Base-by-base conservation (phyloP, 2,888 invertebrate genomes). In the Agriopis leucophaearia region DNA sequence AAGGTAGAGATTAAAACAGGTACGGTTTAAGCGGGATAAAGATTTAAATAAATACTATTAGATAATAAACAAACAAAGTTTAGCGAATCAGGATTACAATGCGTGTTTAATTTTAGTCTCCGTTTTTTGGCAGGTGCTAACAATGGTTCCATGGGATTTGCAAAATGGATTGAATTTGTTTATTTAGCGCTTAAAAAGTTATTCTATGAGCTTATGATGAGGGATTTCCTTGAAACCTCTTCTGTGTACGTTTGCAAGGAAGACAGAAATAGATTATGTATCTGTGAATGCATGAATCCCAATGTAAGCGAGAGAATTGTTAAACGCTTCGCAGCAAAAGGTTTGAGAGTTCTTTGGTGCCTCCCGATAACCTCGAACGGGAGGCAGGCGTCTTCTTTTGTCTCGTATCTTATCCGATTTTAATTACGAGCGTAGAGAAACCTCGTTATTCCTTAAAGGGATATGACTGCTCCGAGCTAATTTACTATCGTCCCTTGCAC, bases 321-420 rank as follows among this genome's bases (percentile, higher is more conserved):
- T 15, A 51, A 61, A 45, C 51, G 58, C 12, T 47, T 64, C 44
- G 57, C 65, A 60, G 66, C 59, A 71, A 65, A 65, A 47, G 58
- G 18, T 44, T 57, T 12, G 59, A 36, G 44, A 55, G 47, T 18
- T 42, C 56, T 63, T 64, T 51, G 55, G 62, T 48, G 56, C n/a
- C 61, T 66, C 57, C 73, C 81, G 88, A 86, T 88, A 89, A 84
- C 84, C 85, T 80, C 79, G 74, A 65, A 74, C 78, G 74, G 78
- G 82, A 82, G 84, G 82, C 81, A 81, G 83, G 82, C 81, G 78
- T 79, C 81, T 80, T 86, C 90, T 90, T 92, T 93, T 92, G 91
- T 93, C 91, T 92, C 86, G 88, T 87, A 88, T 91, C 91, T 93
- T 92, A 94, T 92, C 93, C 86, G 91, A 92, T 92, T 94, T 92